Conservation (phyloP, 2,113 vertebrate genomes). For the Cololabis saira region DNA sequence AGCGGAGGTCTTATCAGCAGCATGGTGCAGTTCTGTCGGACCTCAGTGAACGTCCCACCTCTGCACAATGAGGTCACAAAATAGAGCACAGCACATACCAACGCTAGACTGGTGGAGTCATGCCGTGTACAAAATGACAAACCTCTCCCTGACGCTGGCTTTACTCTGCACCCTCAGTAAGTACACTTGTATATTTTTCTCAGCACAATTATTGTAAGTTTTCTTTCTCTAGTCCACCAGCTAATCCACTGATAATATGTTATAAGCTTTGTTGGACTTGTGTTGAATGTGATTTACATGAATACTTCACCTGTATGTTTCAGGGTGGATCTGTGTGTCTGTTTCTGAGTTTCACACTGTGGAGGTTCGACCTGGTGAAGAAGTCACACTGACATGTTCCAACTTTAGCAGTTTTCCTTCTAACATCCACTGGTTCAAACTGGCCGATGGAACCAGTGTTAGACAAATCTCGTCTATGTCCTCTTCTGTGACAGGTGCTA, state of each 20-base stretch:
- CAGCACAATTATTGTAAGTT: neutral
- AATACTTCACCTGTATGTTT: neutral
- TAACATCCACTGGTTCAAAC: conserved; percentile 1
- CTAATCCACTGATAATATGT: too few relatives aligned
- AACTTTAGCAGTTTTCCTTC: rapidly evolving
- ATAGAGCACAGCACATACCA: conserved; percentile 15
- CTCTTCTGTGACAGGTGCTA: rapidly evolving
- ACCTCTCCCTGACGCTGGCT: neutral
- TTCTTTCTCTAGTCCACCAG: rapidly evolving
- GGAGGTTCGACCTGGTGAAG: neutral
- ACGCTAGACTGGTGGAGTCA: neutral
- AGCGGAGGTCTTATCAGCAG: too few relatives aligned
- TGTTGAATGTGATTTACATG: neutral
- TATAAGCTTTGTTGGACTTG: too few relatives aligned
- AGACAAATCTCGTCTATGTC: conserved; percentile 11
- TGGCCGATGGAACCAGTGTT: rapidly evolving
- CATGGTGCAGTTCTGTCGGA: neutral
- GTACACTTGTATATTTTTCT: neutral
- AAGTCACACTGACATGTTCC: conserved; percentile 36
- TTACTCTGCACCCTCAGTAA: conserved; percentile 37
- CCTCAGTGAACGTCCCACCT: neutral
- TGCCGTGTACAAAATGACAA: conserved; percentile 8
- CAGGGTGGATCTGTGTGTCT: conserved; percentile 26
- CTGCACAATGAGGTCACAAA: neutral
- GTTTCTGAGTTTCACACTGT: conserved; percentile 7